Conservation (phyloP, 2,888 invertebrate species). For the Lepetodrilus schrolli region DNA sequence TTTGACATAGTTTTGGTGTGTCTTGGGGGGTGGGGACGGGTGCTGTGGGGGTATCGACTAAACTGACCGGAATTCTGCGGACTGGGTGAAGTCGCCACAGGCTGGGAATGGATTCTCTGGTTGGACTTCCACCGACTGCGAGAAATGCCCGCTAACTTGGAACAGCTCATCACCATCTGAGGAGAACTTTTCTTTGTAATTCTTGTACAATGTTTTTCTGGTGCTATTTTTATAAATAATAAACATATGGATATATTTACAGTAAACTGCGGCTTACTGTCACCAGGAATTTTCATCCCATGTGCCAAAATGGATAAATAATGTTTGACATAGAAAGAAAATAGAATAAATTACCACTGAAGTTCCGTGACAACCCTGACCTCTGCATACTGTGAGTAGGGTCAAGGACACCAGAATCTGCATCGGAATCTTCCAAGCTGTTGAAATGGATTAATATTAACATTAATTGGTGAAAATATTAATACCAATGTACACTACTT, state of each 20-base stretch:
- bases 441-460: too few species aligned
- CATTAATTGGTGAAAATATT: too few species aligned
- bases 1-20: too few species aligned
- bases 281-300: not conserved
- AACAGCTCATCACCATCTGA: constrained; percentile 30
- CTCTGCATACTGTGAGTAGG: constrained; percentile 24
- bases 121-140: constrained; percentile 35
- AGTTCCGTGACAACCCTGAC: not conserved
- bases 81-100: constrained; percentile 36
- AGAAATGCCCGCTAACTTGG: constrained; percentile 33
- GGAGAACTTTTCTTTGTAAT: not conserved
- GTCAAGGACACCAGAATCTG: constrained; percentile 60
- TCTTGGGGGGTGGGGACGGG: too few species aligned
- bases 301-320: too few species aligned
- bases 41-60: too few species aligned
- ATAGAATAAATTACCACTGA: too few species aligned
- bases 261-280: too few species aligned
- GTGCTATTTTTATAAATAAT: too few species aligned
- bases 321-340: too few species aligned
- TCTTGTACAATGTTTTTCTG: not conserved
- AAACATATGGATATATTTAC: too few species aligned
- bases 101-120: not conserved
- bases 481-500: too few species aligned
- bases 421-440: constrained; percentile 51
- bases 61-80: constrained; percentile 28